phyloP scores from a whole-genome alignment of 2,888 invertebrate genomes.

The Eupithecia subfuscata region DNA sequence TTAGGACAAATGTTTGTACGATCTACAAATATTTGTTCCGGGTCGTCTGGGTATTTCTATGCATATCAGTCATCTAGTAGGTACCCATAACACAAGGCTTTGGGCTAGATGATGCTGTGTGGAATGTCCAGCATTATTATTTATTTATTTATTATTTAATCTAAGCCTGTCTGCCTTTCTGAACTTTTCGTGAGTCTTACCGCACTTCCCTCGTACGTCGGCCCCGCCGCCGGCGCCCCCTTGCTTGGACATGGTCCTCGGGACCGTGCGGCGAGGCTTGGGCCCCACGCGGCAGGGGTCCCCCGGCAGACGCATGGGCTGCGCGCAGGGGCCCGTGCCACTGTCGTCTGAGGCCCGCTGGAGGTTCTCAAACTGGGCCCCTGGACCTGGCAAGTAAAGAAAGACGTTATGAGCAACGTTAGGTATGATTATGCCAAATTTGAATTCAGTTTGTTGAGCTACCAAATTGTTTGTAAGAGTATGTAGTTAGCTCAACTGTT shows the following conservation, averaged over 20 bases:
- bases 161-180: neutral
- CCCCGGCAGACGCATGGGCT: conserved; percentile 83
- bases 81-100: no score
- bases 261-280: conserved; percentile 64
- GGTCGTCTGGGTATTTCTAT: no score
- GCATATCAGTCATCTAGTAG: no score
- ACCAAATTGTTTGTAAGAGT: no score
- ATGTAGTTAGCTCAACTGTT: no score
- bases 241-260: conserved; percentile 72
- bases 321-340: conserved; percentile 81
- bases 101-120: no score
- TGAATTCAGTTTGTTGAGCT: no score
- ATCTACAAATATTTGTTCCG: no score
- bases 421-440: neutral
- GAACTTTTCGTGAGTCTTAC: conserved; percentile 50
- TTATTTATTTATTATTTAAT: no score
- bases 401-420: neutral
- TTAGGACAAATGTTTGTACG: no score
- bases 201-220: conserved; percentile 72
- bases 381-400: conserved; percentile 71
- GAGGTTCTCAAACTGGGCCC: conserved; percentile 83
- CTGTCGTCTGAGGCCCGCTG: conserved; percentile 82
- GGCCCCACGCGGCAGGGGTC: conserved; percentile 84
- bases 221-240: conserved; percentile 52
- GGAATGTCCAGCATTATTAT: no score